Percentiles rank a stretch among this genome's conserved stretches.
Evolutionary conservation across 2,113 vertebrate species (phyloP).

Genomic region (Scomber japonicus): DNA sequence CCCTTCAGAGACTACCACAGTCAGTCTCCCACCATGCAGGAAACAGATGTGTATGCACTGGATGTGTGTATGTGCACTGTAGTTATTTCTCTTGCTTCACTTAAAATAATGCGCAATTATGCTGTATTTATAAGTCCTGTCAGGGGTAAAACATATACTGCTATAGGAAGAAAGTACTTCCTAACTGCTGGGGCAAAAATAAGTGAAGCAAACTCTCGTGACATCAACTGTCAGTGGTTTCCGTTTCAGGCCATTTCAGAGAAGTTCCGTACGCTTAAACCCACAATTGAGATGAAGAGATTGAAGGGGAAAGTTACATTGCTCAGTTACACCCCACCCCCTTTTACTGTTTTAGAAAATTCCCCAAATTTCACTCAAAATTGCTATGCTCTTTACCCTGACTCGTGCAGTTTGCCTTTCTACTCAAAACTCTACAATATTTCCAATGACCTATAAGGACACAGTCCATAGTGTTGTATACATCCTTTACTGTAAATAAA

Average conservation of each 20-base stretch:
- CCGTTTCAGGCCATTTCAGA: constrained; percentile 34
- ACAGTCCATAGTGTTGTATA: not conserved
- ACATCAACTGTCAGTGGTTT: constrained; percentile 49
- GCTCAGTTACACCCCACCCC: not conserved
- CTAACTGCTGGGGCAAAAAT: constrained; percentile 20
- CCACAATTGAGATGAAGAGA: not conserved
- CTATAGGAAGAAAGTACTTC: constrained; percentile 20
- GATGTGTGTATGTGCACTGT: constrained; percentile 7
- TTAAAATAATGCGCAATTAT: not conserved
- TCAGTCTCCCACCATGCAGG: constrained; percentile 65
- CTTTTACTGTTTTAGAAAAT: constrained; percentile 3
- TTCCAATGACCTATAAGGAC: not conserved
- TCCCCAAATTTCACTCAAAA: not conserved
- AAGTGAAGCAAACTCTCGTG: not conserved
- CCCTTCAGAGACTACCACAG: constrained; percentile 58
- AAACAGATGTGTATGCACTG: constrained; percentile 79
- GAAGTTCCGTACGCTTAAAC: not conserved
- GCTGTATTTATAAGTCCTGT: not conserved
- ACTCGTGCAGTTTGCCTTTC: not conserved
- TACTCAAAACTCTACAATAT: not conserved
- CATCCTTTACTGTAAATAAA: constrained; percentile 10
- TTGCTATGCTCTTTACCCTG: not conserved
- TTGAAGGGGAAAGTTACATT: not conserved
- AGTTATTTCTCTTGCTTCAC: not conserved
- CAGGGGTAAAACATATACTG: not conserved